phyloP scores from a whole-genome alignment of 1,140 invertebrate genomes.

The Orchestia grillus region DNA sequence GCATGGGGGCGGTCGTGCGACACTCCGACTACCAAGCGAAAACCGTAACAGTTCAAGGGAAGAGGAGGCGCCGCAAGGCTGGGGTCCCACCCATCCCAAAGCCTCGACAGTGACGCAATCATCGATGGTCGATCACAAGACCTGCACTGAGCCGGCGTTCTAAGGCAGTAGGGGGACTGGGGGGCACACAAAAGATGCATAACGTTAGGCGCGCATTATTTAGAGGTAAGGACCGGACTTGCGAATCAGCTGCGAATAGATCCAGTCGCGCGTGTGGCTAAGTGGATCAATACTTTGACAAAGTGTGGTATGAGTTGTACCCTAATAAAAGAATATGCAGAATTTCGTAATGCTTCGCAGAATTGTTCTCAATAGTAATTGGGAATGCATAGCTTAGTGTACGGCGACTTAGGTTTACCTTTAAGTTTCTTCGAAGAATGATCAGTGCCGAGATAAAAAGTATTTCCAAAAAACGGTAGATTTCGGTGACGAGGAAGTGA shows the following conservation, averaged over 20 bases:
- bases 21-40: neutral
- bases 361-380: neutral
- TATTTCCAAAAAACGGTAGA: neutral
- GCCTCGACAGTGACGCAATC: neutral
- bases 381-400: neutral
- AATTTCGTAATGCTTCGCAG: neutral
- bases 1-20: neutral
- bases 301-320: neutral
- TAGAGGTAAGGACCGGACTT: neutral
- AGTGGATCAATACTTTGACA: neutral
- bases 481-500: neutral
- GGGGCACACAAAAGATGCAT: conserved; percentile 47
- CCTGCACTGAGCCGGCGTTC: neutral
- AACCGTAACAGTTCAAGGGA: neutral
- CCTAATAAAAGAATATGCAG: neutral
- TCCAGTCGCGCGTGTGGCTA: neutral
- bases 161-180: neutral
- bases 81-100: neutral
- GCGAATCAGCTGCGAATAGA: neutral
- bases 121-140: conserved; percentile 29
- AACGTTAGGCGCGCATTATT: conserved; percentile 14
- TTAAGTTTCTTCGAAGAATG: too few relatives aligned
- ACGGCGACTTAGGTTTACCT: too few relatives aligned
- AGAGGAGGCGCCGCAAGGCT: neutral
- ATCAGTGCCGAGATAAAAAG: too few relatives aligned